phyloP scores from a whole-genome alignment of 2,113 vertebrate species.

The Phaethornis superciliosus region DNA sequence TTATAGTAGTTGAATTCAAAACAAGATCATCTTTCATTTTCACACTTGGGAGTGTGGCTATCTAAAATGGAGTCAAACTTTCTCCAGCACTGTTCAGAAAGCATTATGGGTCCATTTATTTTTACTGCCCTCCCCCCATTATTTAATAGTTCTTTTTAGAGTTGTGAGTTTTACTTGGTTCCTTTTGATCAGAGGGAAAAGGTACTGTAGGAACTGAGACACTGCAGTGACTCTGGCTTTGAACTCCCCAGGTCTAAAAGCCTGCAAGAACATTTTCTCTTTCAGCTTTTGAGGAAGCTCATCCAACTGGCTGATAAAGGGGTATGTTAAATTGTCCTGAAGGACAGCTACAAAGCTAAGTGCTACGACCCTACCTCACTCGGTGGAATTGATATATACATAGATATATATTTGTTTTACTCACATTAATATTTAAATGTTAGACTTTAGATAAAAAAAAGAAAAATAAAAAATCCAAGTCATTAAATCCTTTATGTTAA shows the following conservation, averaged over 20 bases:
- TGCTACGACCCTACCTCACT: background rate
- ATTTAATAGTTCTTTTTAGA: conserved; percentile 67
- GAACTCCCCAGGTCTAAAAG: conserved; percentile 78
- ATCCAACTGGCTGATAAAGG: conserved; percentile 29
- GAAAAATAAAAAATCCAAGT: background rate
- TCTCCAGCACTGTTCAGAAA: background rate
- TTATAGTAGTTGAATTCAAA: background rate
- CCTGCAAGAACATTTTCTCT: conserved; percentile 69
- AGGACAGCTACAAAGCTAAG: conserved; percentile 49
- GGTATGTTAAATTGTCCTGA: conserved; percentile 61
- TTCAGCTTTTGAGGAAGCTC: conserved; percentile 26
- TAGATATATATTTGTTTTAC: background rate
- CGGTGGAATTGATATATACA: background rate
- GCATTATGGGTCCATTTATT: conserved; percentile 30
- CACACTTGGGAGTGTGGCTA: background rate
- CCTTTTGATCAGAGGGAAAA: conserved; percentile 64
- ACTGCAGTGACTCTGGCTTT: conserved; percentile 54
- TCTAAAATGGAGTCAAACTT: conserved; percentile 36
- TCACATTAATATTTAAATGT: conserved; percentile 31
- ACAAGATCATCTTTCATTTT: background rate
- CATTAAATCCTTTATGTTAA: background rate
- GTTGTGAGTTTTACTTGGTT: conserved; percentile 37
- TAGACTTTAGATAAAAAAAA: background rate
- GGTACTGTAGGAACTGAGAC: conserved; percentile 46
- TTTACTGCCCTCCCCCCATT: conserved; percentile 61